Conservation (phyloP, 2,113 vertebrate genomes). For the Morone chrysops region DNA sequence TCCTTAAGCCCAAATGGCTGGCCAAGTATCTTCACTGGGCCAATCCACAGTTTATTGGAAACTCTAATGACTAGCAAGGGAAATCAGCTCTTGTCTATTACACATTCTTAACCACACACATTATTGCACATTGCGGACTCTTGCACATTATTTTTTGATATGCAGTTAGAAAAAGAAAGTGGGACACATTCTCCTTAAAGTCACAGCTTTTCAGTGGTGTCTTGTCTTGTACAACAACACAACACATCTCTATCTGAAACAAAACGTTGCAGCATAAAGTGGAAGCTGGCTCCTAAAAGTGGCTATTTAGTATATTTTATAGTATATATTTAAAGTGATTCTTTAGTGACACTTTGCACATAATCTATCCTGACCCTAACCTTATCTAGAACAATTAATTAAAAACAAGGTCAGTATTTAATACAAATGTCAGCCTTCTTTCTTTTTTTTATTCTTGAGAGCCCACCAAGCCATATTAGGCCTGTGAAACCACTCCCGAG, state of each 20-base stretch:
- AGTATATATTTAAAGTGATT: no score
- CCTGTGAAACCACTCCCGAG: not conserved
- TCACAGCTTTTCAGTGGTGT: not conserved
- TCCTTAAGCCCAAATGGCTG: slow-evolving; percentile 65
- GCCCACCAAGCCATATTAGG: not conserved
- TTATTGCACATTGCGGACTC: slow-evolving; percentile 41
- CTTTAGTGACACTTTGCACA: not conserved
- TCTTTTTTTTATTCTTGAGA: not conserved
- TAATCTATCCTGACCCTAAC: not conserved
- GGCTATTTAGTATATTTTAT: no score
- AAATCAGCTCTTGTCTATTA: slow-evolving; percentile 71
- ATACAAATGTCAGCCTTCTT: slow-evolving; percentile 4
- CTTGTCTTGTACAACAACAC: not conserved
- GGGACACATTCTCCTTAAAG: slow-evolving; percentile 22
- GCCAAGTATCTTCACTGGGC: slow-evolving; percentile 68
- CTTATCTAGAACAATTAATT: not conserved
- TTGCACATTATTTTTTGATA: slow-evolving; percentile 30
- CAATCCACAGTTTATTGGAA: slow-evolving; percentile 73
- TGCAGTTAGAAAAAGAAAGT: slow-evolving; percentile 39
- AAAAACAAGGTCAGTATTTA: not conserved
- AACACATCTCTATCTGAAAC: not conserved
- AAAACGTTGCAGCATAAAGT: not conserved
- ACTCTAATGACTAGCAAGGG: slow-evolving; percentile 67
- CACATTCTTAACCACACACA: slow-evolving; percentile 31
- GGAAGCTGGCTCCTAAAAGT: not conserved